These are phyloP conservation scores for Carassius auratus DNA, from an alignment of 2,113 vertebrate genomes.

Conservation along the genomic window DNA sequence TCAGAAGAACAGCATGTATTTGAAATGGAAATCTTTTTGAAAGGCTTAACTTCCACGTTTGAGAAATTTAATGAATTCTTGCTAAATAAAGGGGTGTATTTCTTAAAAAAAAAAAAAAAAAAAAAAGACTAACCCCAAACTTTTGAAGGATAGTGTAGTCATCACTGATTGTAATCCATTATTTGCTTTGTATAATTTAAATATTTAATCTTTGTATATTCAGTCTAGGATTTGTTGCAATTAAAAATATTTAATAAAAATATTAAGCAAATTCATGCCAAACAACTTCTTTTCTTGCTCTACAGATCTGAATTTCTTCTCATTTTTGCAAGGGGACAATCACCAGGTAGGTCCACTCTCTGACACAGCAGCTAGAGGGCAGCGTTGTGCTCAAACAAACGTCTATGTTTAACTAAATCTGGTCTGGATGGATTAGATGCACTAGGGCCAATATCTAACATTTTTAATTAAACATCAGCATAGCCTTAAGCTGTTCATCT, in stretches of 20 bases:
- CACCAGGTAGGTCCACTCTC: conserved; percentile 84
- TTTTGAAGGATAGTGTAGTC: too few relatives aligned
- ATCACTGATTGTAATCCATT: too few relatives aligned
- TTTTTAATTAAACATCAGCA: background rate
- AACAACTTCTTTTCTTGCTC: conserved; percentile 49
- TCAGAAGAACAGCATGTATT: too few relatives aligned
- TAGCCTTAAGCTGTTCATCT: background rate
- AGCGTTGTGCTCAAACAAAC: conserved; percentile 9
- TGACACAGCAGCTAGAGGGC: background rate
- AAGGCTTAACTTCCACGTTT: background rate
- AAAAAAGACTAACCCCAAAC: too few relatives aligned
- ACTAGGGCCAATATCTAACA: background rate
- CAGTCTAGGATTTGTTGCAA: background rate
- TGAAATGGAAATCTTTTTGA: background rate
- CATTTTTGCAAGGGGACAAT: conserved; percentile 98
- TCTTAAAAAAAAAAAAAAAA: too few relatives aligned
- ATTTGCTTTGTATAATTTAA: too few relatives aligned
- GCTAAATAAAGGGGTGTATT: background rate
- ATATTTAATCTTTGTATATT: background rate
- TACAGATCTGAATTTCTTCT: conserved; percentile 96
- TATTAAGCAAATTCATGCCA: background rate
- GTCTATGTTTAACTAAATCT: background rate
- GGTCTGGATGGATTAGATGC: background rate
- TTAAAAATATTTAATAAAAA: background rate
- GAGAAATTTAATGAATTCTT: background rate